Conservation (phyloP, 2,888 invertebrate genomes). For the Bellardia bayeri region DNA sequence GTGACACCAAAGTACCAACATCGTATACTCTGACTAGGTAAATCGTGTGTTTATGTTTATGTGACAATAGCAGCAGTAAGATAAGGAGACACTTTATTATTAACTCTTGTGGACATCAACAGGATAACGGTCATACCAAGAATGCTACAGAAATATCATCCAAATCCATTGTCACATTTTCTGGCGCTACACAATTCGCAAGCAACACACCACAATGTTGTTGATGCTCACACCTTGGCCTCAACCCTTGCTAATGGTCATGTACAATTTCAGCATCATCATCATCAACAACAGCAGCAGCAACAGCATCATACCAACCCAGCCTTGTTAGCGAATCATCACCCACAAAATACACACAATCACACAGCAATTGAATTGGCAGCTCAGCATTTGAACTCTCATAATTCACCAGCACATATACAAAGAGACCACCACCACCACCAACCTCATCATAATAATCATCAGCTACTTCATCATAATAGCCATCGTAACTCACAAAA, state of each 20-base stretch:
- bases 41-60: neutral
- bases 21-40: conserved; percentile 37
- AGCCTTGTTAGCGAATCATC: conserved; percentile 61
- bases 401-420: conserved; percentile 58
- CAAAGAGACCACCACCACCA: conserved; percentile 59
- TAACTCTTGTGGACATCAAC: conserved; percentile 49
- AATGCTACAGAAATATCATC: conserved; percentile 85
- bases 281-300: conserved; percentile 76
- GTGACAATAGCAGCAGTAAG: conserved; percentile 23
- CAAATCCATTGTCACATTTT: conserved; percentile 84
- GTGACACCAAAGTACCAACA: conserved; percentile 71
- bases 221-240: conserved; percentile 77
- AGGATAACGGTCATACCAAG: conserved; percentile 75
- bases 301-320: conserved; percentile 60
- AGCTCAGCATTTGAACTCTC: conserved; percentile 70
- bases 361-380: conserved; percentile 65
- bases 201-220: conserved; percentile 75
- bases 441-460: conserved; percentile 50
- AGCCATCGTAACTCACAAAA: conserved; percentile 60
- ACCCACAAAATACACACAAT: conserved; percentile 56
- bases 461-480: conserved; percentile 51
- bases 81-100: conserved; percentile 53
- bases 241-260: conserved; percentile 78
- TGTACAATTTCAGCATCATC: conserved; percentile 76
- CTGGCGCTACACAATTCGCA: conserved; percentile 84